Evolutionary conservation across 2,113 vertebrate species (phyloP).

Genomic region (Pomatorhinus ruficollis): DNA sequence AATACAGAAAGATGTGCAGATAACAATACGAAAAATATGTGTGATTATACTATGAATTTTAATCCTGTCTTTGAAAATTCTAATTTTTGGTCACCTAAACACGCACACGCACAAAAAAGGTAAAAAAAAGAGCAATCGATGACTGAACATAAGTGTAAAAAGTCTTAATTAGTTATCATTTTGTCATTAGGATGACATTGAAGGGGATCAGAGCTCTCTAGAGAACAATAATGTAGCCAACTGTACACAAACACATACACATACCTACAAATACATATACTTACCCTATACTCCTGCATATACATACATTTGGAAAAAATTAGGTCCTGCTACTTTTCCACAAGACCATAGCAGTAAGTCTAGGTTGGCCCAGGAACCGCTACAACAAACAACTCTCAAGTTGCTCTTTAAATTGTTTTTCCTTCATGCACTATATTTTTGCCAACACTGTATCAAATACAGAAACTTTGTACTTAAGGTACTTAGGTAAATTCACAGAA

Average conservation of each 20-base stretch:
- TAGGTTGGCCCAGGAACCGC: accelerated
- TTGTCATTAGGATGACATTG: background rate
- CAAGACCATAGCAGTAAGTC: background rate
- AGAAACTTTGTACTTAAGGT: background rate
- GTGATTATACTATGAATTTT: constrained; percentile 12
- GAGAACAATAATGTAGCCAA: background rate
- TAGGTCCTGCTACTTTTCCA: background rate
- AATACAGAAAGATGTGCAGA: background rate
- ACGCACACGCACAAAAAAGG: background rate
- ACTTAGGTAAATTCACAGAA: background rate
- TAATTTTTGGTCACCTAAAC: background rate
- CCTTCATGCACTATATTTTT: background rate
- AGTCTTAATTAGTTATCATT: background rate
- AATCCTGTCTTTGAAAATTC: background rate
- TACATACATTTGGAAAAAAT: background rate
- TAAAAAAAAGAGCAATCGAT: background rate
- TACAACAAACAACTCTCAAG: background rate
- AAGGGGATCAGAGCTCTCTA: background rate
- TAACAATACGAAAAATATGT: background rate
- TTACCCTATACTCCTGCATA: background rate
- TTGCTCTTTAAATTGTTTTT: background rate
- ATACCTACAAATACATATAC: background rate
- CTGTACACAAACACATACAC: background rate
- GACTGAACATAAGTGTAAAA: background rate
- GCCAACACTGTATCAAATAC: background rate